Conservation (phyloP, 2,113 vertebrate species). For the Nothobranchius kuhntae region DNA sequence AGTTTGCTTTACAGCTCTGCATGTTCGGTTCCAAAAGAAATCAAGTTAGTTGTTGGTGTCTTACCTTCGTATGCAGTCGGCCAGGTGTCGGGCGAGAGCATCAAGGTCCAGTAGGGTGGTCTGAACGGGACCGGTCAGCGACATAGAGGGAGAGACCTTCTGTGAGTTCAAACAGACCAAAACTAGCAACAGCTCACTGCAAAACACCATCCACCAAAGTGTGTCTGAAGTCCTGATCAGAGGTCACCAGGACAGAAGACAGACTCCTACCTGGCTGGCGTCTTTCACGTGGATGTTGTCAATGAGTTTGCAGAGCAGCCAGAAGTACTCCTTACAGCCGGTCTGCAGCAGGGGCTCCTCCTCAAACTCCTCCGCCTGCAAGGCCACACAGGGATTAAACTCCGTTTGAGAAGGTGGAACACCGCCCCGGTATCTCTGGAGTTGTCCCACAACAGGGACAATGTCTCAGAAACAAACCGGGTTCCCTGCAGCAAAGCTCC, state of each 20-base stretch:
- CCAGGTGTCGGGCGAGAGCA: constrained; percentile 93
- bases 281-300: constrained; percentile 99
- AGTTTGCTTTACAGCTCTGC: not conserved
- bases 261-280: constrained; percentile 89
- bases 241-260: constrained; percentile 7
- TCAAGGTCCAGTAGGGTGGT: constrained; percentile 97
- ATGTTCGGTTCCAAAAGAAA: not conserved
- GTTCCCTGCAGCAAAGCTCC: constrained; percentile 42
- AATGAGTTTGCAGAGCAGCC: constrained; percentile 98
- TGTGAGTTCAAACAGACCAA: constrained; percentile 74
- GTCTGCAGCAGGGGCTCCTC: constrained; percentile 91
- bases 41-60: not conserved
- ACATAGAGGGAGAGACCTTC: constrained; percentile 73
- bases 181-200: constrained; percentile 41
- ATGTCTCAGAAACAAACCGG: constrained; percentile 26
- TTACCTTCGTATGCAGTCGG: constrained; percentile 98
- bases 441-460: constrained; percentile 5
- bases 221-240: not conserved
- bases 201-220: not conserved
- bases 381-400: not conserved
- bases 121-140: constrained; percentile 76
- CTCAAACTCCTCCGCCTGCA: constrained; percentile 94
- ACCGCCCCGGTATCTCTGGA: constrained; percentile 28
- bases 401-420: not conserved
- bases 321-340: constrained; percentile 99